Conservation (phyloP, 2,113 vertebrate genomes). For the Australoheros scitulus region DNA sequence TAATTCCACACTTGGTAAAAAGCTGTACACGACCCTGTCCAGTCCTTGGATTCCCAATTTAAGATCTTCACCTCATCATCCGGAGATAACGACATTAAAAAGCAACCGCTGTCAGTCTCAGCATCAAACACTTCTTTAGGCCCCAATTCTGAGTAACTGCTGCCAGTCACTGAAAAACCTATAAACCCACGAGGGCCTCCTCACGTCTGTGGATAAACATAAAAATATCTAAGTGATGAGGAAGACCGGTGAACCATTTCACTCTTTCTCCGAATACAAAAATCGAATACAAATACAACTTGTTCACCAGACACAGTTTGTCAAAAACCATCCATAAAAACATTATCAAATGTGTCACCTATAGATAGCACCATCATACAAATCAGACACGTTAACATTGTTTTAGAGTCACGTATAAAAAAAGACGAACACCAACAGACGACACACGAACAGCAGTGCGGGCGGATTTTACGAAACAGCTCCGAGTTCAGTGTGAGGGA, state of each 20-base stretch:
- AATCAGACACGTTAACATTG: conserved; percentile 66
- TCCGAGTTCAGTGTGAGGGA: background rate
- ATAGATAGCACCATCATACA: conserved; percentile 91
- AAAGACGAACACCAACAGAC: conserved; percentile 8
- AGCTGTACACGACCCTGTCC: background rate
- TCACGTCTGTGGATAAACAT: background rate
- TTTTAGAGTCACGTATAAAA: conserved; percentile 17
- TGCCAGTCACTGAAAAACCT: background rate
- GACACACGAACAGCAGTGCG: background rate
- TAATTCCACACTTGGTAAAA: too few relatives aligned
- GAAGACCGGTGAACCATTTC: background rate
- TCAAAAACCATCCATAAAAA: conserved; percentile 85
- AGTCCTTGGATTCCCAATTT: background rate
- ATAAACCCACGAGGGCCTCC: background rate
- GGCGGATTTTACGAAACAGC: background rate
- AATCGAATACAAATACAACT: conserved; percentile 77
- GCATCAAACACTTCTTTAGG: background rate
- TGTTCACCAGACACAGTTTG: conserved; percentile 68
- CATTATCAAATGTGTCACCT: conserved; percentile 81
- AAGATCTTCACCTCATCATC: background rate
- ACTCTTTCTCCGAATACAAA: conserved; percentile 46
- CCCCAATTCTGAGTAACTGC: background rate
- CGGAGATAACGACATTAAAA: background rate
- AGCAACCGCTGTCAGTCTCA: background rate
- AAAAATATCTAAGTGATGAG: background rate